A percentile compares a stretch with the other conserved stretches of the same genome.
These are phyloP conservation scores for Encarsia formosa DNA, from an alignment of 2,888 invertebrate genomes.

Conservation along the genomic window DNA sequence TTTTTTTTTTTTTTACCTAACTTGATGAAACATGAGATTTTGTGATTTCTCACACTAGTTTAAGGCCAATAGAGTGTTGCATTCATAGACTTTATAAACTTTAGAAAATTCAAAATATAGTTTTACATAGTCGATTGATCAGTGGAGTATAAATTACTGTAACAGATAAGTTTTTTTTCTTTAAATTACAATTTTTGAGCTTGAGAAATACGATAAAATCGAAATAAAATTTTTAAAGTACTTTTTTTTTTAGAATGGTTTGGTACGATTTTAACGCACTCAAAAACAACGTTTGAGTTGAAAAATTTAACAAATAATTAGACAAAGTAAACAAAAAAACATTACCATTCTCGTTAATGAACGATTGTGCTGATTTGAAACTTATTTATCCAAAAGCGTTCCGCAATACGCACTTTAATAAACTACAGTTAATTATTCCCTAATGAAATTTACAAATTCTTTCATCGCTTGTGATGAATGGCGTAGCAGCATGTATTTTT, in stretches of 20 bases:
- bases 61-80: slow-evolving; percentile 25
- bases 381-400: slow-evolving; percentile 10
- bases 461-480: slow-evolving; percentile 5
- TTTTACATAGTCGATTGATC: no score
- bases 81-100: slow-evolving; percentile 8
- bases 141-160: no score
- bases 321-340: no score
- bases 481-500: slow-evolving; percentile 4
- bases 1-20: not conserved
- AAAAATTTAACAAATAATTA: no score
- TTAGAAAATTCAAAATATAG: no score
- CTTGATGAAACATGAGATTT: slow-evolving; percentile 6
- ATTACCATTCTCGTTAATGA: slow-evolving; percentile 2
- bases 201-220: no score
- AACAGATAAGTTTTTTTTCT: no score
- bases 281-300: no score
- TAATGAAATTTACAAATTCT: slow-evolving; percentile 28
- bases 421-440: slow-evolving; percentile 4
- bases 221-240: no score
- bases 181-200: no score
- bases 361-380: slow-evolving; percentile 25
- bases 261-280: no score
- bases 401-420: slow-evolving; percentile 9
- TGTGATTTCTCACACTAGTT: slow-evolving; percentile 27
- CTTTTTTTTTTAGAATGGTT: no score